Conservation (phyloP, 2,797 vertebrate genomes). For the Rhinatrema bivittatum region DNA sequence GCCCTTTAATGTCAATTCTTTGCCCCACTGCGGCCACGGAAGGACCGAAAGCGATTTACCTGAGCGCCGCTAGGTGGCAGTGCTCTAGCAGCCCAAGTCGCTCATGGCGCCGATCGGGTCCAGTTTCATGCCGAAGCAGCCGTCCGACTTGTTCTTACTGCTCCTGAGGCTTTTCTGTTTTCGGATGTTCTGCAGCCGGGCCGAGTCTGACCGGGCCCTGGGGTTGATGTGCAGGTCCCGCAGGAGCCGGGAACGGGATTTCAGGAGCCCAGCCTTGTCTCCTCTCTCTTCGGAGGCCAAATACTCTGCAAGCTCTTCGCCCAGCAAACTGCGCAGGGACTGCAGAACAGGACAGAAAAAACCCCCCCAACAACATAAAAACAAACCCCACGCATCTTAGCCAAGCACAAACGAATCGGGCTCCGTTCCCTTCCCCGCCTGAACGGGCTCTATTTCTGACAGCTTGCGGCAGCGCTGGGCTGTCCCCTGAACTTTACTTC, state of each 20-base stretch:
- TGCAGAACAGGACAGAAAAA: constrained; percentile 10
- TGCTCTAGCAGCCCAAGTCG: constrained; percentile 86
- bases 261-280: constrained; percentile 30
- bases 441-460: too few relatives aligned
- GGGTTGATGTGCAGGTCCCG: constrained; percentile 71
- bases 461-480: too few relatives aligned
- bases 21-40: too few relatives aligned
- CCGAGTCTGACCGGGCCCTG: constrained; percentile 70
- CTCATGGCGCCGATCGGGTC: constrained; percentile 93
- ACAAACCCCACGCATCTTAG: too few relatives aligned
- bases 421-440: too few relatives aligned
- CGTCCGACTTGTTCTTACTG: constrained; percentile 80
- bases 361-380: too few relatives aligned
- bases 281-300: constrained; percentile 59
- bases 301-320: constrained; percentile 66
- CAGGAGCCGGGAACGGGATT: constrained; percentile 63
- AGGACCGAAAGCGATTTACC: too few relatives aligned
- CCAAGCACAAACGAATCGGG: too few relatives aligned
- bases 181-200: constrained; percentile 64
- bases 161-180: constrained; percentile 65
- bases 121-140: constrained; percentile 94
- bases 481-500: too few relatives aligned
- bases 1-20: too few relatives aligned
- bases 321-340: constrained; percentile 65
- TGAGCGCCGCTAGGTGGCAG: constrained; percentile 63